Evolutionary conservation across 2,797 vertebrate genomes (phyloP).

Genomic region (Poliocrania exsul): DNA sequence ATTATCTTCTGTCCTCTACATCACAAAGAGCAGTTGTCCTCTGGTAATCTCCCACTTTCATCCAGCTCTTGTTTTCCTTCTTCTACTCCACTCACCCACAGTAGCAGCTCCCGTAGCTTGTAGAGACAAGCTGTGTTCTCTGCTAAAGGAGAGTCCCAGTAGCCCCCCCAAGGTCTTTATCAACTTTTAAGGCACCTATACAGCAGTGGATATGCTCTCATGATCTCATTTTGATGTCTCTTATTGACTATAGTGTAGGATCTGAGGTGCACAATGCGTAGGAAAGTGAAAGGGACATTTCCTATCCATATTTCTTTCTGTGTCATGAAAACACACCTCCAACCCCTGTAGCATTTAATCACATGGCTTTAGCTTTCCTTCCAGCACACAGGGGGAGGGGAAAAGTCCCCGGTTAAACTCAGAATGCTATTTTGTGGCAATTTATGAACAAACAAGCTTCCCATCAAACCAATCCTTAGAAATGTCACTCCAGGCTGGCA

Average conservation of each 20-base stretch:
- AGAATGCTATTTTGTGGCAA: slow-evolving; percentile 74
- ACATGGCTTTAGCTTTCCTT: slow-evolving; percentile 4
- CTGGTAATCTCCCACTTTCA: background rate
- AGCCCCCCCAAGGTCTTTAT: background rate
- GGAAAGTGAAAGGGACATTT: background rate
- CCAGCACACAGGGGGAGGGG: background rate
- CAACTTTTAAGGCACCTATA: background rate
- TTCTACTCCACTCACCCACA: background rate
- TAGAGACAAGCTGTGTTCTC: background rate
- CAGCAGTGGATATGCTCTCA: background rate
- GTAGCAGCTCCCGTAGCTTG: background rate
- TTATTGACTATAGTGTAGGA: background rate
- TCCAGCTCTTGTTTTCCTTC: background rate
- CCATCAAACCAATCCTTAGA: slow-evolving; percentile 73
- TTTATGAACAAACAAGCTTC: slow-evolving; percentile 74
- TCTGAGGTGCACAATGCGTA: background rate
- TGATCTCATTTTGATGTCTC: background rate
- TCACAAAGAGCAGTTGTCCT: background rate
- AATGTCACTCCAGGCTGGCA: slow-evolving; percentile 70
- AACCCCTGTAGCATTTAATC: slow-evolving; percentile 30
- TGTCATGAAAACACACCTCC: background rate
- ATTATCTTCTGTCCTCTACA: background rate
- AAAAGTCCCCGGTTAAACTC: slow-evolving; percentile 46
- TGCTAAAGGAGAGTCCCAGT: background rate
- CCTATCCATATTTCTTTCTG: background rate